These are phyloP conservation scores for Cottoperca gobio DNA, from an alignment of 2,797 vertebrate species.

Conservation along the genomic window DNA sequence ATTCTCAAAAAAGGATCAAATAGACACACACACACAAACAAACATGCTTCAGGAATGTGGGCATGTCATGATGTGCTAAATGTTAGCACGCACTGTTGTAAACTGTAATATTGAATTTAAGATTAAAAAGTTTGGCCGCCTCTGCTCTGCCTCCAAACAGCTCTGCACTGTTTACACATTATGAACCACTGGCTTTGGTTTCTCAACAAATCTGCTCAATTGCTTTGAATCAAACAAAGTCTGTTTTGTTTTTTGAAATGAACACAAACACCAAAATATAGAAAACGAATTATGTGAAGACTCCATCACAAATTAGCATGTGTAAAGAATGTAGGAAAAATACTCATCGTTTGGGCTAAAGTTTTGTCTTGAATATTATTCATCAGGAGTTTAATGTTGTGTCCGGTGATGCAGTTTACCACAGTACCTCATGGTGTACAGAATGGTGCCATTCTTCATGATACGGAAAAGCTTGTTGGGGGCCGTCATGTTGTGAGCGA, in stretches of 20 bases:
- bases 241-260: constrained; percentile 15
- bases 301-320: background rate
- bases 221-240: constrained; percentile 51
- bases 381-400: background rate
- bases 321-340: background rate
- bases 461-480: constrained; percentile 99
- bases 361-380: background rate
- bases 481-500: constrained; percentile 98
- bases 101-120: constrained; percentile 7
- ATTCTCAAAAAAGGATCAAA: background rate
- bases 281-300: background rate
- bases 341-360: background rate
- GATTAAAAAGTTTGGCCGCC: constrained; percentile 25
- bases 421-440: constrained; percentile 97
- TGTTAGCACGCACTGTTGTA: background rate
- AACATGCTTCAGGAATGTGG: background rate
- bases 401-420: background rate
- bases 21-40: background rate
- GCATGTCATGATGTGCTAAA: background rate
- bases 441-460: constrained; percentile 99
- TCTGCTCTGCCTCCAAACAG: constrained; percentile 30
- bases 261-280: constrained; percentile 16
- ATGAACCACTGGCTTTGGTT: constrained; percentile 19
- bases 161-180: constrained; percentile 44
- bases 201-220: constrained; percentile 33